Percentiles rank a stretch among this genome's conserved stretches.
These are phyloP conservation scores for Silvanus unidentatus DNA, from an alignment of 2,888 invertebrate species.

Conservation along the genomic window DNA sequence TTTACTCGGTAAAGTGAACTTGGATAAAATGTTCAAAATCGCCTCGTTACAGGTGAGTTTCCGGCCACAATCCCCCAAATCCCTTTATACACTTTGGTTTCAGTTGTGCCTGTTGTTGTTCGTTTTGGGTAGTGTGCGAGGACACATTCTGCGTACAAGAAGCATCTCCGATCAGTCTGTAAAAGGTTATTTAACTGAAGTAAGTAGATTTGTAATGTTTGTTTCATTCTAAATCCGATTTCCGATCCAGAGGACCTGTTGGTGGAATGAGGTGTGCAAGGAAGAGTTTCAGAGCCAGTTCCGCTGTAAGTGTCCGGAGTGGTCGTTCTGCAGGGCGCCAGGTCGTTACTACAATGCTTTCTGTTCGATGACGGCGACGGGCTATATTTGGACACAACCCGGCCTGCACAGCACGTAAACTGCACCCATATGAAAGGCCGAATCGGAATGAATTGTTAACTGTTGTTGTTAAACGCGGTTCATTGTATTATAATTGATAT, in stretches of 20 bases:
- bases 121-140: background rate
- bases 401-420: conserved; percentile 38
- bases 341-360: conserved; percentile 86
- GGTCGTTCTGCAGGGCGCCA: conserved; percentile 83
- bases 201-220: conserved; percentile 36
- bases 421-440: no score
- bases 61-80: background rate
- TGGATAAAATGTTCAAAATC: conserved; percentile 22
- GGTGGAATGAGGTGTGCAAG: conserved; percentile 92
- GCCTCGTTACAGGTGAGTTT: conserved; percentile 24
- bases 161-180: conserved; percentile 78
- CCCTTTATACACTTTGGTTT: conserved; percentile 4
- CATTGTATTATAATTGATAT: no score
- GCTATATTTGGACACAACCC: conserved; percentile 86
- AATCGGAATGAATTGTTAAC: no score
- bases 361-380: conserved; percentile 84
- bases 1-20: no score
- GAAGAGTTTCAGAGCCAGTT: conserved; percentile 84
- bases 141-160: conserved; percentile 38
- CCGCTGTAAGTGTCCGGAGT: conserved; percentile 81
- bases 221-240: no score
- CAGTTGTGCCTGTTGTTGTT: conserved; percentile 13
- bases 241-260: conserved; percentile 84
- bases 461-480: no score
- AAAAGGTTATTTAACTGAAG: conserved; percentile 77